Percentiles rank a stretch among this genome's conserved stretches.
phyloP scores from a whole-genome alignment of 1,140 invertebrate species.

The Tigriopus japonicus region DNA sequence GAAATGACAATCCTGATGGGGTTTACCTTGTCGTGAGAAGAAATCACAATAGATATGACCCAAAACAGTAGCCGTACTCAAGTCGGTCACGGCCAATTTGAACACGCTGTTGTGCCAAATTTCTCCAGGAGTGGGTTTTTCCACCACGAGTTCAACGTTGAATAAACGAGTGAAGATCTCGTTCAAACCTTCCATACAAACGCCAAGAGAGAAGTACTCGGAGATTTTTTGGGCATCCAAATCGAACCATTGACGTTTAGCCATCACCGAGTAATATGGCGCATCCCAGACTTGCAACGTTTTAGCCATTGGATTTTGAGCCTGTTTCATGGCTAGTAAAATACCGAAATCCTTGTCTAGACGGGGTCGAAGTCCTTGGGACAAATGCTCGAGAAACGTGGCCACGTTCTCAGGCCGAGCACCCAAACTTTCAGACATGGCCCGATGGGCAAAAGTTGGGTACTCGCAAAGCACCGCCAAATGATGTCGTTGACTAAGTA shows the following conservation, averaged over 20 bases:
- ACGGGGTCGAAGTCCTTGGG: slow-evolving; percentile 35
- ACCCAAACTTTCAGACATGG: slow-evolving; percentile 65
- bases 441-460: slow-evolving; percentile 63
- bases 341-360: slow-evolving; percentile 46
- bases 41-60: slow-evolving; percentile 97
- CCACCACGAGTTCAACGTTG: slow-evolving; percentile 49
- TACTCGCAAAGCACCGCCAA: slow-evolving; percentile 74
- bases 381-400: slow-evolving; percentile 58
- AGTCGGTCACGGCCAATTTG: slow-evolving; percentile 53
- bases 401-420: slow-evolving; percentile 54
- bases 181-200: slow-evolving; percentile 89
- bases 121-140: slow-evolving; percentile 52
- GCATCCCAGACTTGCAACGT: slow-evolving; percentile 59
- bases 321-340: slow-evolving; percentile 52
- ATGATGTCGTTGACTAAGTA: slow-evolving; percentile 49
- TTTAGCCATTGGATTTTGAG: slow-evolving; percentile 22
- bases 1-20: slow-evolving; percentile 95
- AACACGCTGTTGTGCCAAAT: slow-evolving; percentile 60
- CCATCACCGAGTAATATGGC: slow-evolving; percentile 51
- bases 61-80: slow-evolving; percentile 52
- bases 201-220: slow-evolving; percentile 80
- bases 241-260: slow-evolving; percentile 46
- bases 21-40: slow-evolving; percentile 68
- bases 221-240: slow-evolving; percentile 42
- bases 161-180: slow-evolving; percentile 53